phyloP scores from a whole-genome alignment of 2,113 vertebrate genomes.

The Podilymbus podiceps region DNA sequence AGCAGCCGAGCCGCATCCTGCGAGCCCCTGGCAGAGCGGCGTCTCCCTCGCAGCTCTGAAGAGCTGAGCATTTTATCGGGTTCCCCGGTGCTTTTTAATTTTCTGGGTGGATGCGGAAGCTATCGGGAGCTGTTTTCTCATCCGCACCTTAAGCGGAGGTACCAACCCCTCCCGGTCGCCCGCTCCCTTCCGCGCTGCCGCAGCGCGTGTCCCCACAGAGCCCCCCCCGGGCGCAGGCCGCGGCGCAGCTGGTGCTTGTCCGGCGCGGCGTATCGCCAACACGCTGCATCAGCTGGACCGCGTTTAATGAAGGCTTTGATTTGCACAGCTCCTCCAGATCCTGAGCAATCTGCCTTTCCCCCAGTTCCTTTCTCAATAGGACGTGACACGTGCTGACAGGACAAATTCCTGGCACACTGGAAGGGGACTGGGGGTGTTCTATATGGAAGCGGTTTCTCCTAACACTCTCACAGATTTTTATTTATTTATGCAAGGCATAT shows the following conservation, averaged over 20 bases:
- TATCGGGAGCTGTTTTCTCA: background rate
- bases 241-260: background rate
- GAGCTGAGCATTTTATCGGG: accelerated
- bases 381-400: background rate
- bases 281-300: background rate
- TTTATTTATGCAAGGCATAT: background rate
- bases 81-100: background rate
- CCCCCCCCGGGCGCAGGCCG: background rate
- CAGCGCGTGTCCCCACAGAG: accelerated
- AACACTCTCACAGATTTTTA: background rate
- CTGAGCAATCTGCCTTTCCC: background rate
- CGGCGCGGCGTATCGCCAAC: background rate
- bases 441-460: accelerated
- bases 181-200: background rate
- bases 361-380: background rate
- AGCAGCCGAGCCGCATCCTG: background rate
- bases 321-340: background rate
- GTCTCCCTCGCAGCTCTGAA: background rate
- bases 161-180: background rate
- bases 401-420: background rate
- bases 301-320: background rate
- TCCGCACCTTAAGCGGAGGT: background rate
- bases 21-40: no score
- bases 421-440: background rate
- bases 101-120: background rate